Base-by-base conservation (phyloP, 2,113 vertebrate genomes). In the Psephotus haematonotus region DNA sequence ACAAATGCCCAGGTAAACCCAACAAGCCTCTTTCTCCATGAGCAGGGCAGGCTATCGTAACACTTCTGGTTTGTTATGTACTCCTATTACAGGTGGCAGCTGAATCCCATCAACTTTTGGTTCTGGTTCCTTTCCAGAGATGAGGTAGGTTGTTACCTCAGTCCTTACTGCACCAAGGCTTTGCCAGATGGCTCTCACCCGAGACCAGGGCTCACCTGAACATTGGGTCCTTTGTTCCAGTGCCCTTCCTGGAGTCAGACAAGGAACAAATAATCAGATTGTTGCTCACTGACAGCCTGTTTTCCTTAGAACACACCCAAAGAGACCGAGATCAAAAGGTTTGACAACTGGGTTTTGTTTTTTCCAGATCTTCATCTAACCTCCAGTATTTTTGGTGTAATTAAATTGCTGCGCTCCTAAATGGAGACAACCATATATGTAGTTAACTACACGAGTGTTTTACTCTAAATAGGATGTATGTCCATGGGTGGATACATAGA, bases 201-300 rank as follows among this genome's bases (percentile, higher is more conserved):
- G 4, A 69, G 37, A 57, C 33, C 76, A 50, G 50, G 77, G 43
- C 68, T 86, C 71, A 55, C 74, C 72, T 68, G 69, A 92, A 94
- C 74, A 90, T n/a, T 52, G 60, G 28, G 14, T 47, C 12, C 44
- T 93, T 95, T 96, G 90, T 92, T 95, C 68, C 24, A 11, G 11
- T 82, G 65, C 43, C 70, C 43, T 71, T 84, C 31, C 55, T 86
- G 16, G 5, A 44, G 33, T 65, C 49, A 80, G 53, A 64, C 13
- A 60, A 31, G 24, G 64, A 60, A 19, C 46, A 88, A 83, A 71
- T 75, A 88, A 84, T 79, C 31, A 83, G 46, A 64, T 43, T 6
- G 3, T 39, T 70, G 13, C 74, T 90, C 46, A 19, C 25, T 27
- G 44, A 39, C 9, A 60, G 35, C 6, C 18, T 94, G 14, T 39